Base-by-base conservation (phyloP, 2,888 invertebrate species). In the Melanotus villosus region DNA sequence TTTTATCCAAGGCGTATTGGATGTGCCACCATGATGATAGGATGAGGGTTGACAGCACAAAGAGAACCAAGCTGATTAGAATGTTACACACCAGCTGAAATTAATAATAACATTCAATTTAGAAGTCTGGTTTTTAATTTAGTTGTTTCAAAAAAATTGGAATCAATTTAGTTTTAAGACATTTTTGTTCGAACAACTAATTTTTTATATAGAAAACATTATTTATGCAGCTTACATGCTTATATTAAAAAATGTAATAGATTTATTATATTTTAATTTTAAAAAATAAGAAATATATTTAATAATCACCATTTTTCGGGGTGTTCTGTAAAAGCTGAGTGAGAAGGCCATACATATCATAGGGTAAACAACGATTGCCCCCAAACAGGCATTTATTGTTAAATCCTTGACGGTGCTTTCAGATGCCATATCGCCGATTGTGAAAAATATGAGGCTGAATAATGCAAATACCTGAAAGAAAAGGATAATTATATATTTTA, bases 21-120 rank as follows among this genome's bases (percentile, higher is more conserved):
- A 38, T 65, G 21, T 59, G 16, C 65, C 65, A 58, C 65, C 65
- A 65, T 6, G 65, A 65, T n/a, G 57, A 58, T 6, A 65, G 16
- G n/a, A 52, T 59, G 4, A 50, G 36, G 6, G 18, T 18, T 3
- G 58, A 38, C 10, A 59, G 9, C 2, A 59, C 30, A 5, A 58
- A 43, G 1, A 65, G 19, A 5, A 58, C 5, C 6, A 65, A 14
- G 10, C 43, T 52, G 7, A 38, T 58, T 5, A 65, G 9, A 9
- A 26, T 12, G 23, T 65, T 65, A 4, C 34, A 0, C 2, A 32
- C 18, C 23, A 50, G 14, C 65, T 65, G 23, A 47, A 65, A 65
- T n/a, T n/a, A n/a, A n/a, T n/a, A n/a, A n/a, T n/a, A n/a, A 12
- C 12, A 19, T 14, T n/a, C n/a, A n/a, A n/a, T n/a, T n/a, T n/a